phyloP scores from a whole-genome alignment of 2,113 vertebrate species.

The Cnemophilus loriae region DNA sequence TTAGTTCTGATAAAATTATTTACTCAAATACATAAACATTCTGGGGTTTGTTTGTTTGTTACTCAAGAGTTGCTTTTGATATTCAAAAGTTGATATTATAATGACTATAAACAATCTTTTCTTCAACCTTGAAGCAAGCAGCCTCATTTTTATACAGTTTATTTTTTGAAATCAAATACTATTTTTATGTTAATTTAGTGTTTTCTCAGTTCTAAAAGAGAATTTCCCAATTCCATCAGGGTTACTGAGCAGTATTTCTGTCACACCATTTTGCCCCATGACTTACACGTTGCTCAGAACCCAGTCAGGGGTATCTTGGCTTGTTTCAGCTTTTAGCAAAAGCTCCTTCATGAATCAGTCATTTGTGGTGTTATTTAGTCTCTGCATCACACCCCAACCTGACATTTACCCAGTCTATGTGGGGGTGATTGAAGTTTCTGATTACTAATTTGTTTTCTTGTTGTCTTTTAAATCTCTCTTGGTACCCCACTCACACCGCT shows the following conservation, averaged over 20 bases:
- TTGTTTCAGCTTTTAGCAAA: slow-evolving; percentile 1
- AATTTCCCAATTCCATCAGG: not conserved
- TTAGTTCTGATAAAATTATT: not conserved
- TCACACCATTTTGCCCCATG: not conserved
- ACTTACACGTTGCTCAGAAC: not conserved
- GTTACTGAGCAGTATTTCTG: not conserved
- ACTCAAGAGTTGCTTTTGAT: not conserved
- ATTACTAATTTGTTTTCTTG: slow-evolving; percentile 23
- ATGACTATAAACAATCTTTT: not conserved
- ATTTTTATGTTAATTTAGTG: not conserved
- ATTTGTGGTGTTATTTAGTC: not conserved
- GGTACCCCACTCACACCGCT: not conserved
- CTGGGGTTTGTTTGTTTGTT: not conserved
- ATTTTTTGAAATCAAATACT: not conserved
- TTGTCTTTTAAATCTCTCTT: slow-evolving; percentile 7
- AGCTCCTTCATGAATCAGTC: not conserved
- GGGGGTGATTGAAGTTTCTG: slow-evolving; percentile 19
- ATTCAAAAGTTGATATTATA: not conserved
- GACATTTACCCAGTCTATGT: slow-evolving; percentile 1
- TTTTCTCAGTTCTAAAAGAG: not conserved
- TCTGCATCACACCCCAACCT: slow-evolving; percentile 17
- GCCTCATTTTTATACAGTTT: not conserved
- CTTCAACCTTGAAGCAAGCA: not conserved
- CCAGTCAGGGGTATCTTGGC: not conserved
- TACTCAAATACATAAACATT: not conserved